Conservation (phyloP, 2,797 vertebrate genomes). For the Acipenser oxyrinchus region DNA sequence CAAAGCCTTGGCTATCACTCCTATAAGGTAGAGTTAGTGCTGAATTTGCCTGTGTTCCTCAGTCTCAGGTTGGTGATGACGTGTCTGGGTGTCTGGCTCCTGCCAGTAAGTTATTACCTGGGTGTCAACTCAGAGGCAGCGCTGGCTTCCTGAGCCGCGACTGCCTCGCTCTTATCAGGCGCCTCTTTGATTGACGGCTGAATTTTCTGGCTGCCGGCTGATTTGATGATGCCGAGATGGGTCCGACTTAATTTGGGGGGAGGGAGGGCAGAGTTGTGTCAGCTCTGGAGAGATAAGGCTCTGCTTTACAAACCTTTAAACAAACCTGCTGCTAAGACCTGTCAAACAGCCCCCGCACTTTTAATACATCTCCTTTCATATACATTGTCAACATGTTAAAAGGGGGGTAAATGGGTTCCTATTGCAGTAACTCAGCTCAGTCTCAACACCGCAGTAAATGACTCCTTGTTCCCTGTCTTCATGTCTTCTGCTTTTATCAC, state of each 20-base stretch:
- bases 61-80: conserved; percentile 3
- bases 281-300: conserved; percentile 64
- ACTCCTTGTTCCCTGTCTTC: too few relatives aligned
- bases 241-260: conserved; percentile 71
- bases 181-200: conserved; percentile 60
- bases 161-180: conserved; percentile 58
- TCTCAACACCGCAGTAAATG: too few relatives aligned
- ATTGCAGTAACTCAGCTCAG: too few relatives aligned
- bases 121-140: conserved; percentile 57
- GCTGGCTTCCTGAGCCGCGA: conserved; percentile 37
- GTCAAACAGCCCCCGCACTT: conserved; percentile 51
- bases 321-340: conserved; percentile 56
- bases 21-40: conserved; percentile 11
- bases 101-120: conserved; percentile 57
- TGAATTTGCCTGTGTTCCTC: conserved; percentile 1
- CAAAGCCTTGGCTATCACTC: too few relatives aligned
- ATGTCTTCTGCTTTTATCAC: too few relatives aligned
- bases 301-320: conserved; percentile 72
- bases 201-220: conserved; percentile 67
- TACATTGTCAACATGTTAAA: conserved; percentile 32
- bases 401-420: too few relatives aligned
- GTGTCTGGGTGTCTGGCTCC: conserved; percentile 25
- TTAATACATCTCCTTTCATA: conserved; percentile 56
- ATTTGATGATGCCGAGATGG: conserved; percentile 67
- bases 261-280: conserved; percentile 66